phyloP scores from a whole-genome alignment of 1,140 invertebrate species.

The Hycleus phaleratus region DNA sequence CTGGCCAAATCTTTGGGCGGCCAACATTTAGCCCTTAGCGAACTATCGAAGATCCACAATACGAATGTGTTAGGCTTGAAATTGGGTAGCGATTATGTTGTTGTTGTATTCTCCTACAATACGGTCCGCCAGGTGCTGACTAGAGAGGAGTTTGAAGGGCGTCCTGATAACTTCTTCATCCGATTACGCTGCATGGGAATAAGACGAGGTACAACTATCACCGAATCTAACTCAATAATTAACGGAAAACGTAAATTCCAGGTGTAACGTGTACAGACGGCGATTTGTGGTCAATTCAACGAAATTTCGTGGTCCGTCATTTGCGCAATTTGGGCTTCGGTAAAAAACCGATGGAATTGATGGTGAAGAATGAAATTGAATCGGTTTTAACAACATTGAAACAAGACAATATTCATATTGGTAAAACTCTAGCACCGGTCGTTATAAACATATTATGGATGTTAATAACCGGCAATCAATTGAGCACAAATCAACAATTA shows the following conservation, averaged over 20 bases:
- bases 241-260: slow-evolving; percentile 25
- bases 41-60: slow-evolving; percentile 51
- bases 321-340: slow-evolving; percentile 68
- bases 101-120: slow-evolving; percentile 54
- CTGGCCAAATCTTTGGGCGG: slow-evolving; percentile 48
- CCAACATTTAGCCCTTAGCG: slow-evolving; percentile 53
- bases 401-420: slow-evolving; percentile 38
- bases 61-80: slow-evolving; percentile 59
- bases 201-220: slow-evolving; percentile 44
- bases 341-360: slow-evolving; percentile 59
- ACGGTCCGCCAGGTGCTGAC: slow-evolving; percentile 52
- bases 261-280: slow-evolving; percentile 74
- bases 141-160: slow-evolving; percentile 58
- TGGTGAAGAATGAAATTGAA: slow-evolving; percentile 57
- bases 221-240: background rate
- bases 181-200: slow-evolving; percentile 61
- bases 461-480: slow-evolving; percentile 54
- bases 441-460: slow-evolving; percentile 72
- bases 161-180: slow-evolving; percentile 67
- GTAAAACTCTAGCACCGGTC: slow-evolving; percentile 47
- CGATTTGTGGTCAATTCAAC: slow-evolving; percentile 63
- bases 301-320: slow-evolving; percentile 62
- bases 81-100: slow-evolving; percentile 51
- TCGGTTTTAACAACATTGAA: slow-evolving; percentile 46
- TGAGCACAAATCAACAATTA: slow-evolving; percentile 45